A percentile compares a stretch with the other conserved stretches of the same genome.
These are phyloP conservation scores for Tetragonula carbonaria DNA, from an alignment of 2,888 invertebrate species.

Conservation along the genomic window DNA sequence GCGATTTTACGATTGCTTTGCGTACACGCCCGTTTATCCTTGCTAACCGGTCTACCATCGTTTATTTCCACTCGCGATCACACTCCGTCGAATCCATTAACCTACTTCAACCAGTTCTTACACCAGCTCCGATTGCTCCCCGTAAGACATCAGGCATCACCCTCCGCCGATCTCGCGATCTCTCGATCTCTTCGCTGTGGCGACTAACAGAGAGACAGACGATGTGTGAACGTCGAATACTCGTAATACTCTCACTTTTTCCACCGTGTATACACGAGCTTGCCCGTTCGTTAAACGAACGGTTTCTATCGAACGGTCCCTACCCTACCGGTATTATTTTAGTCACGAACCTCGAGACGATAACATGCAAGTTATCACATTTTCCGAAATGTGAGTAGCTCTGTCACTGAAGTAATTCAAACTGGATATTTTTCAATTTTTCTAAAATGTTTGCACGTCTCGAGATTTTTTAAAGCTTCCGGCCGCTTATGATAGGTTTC, in stretches of 20 bases:
- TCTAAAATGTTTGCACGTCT: no score
- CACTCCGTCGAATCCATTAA: conserved; percentile 50
- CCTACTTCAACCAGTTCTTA: conserved; percentile 49
- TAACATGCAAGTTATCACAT: not conserved
- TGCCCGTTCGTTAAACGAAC: not conserved
- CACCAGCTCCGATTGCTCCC: conserved; percentile 18
- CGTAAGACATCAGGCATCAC: conserved; percentile 30
- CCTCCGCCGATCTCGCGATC: conserved; percentile 7
- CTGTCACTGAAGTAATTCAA: not conserved
- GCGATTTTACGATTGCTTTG: conserved; percentile 13
- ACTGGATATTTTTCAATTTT: not conserved
- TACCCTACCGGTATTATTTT: not conserved
- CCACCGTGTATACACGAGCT: not conserved
- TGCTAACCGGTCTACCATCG: conserved; percentile 39
- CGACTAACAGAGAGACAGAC: conserved; percentile 27
- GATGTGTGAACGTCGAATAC: conserved; percentile 7
- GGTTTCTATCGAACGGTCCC: not conserved
- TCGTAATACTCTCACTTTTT: conserved; percentile 43
- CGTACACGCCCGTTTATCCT: conserved; percentile 39
- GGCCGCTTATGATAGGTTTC: not conserved
- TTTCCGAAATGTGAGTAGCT: not conserved
- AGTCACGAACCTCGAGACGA: not conserved
- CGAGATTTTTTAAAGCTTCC: not conserved
- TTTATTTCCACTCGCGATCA: conserved; percentile 43
- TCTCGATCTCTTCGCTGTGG: conserved; percentile 17